Evolutionary conservation across 1,140 invertebrate species (phyloP), one percentile per base, ranked within the genome.

Genomic region (Drosophila parabipectinata): DNA sequence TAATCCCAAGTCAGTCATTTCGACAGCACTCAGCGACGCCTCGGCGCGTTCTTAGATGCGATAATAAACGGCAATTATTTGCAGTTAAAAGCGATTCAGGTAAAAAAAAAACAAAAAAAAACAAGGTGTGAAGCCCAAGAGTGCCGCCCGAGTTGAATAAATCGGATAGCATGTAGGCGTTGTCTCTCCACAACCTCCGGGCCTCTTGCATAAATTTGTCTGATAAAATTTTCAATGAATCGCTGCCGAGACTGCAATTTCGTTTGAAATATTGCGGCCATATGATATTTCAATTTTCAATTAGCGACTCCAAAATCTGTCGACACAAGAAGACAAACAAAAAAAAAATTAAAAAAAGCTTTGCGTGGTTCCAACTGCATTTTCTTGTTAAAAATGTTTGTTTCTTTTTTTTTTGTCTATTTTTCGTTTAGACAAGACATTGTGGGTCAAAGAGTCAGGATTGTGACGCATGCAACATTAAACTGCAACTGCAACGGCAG

Each of bases 241-340:
- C 37, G 48, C 53, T 72, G 59, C 58, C 51, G 66, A 44, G 24
- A 53, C 66, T 77, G 73, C 64, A 69, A 51, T 72, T 71, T 63
- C 48, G 64, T 77, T 85, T 68, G 58, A 82, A 83, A 78, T 72
- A 58, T 68, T 74, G 73, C 82, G 62, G 69, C 45, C 67, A 67
- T 85, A 73, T 84, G 77, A 84, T 84, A 85, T 85, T 85, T 85
- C 83, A 85, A 88, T 85, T 85, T 87, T 85, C 82, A 85, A 85
- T 85, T 85, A 87, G 78, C 68, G 74, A 60, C 61, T 76, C 51
- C 34, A 75, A 74, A 64, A 74, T 52, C 71, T 72, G 68, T 73
- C 51, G 68, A 62, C 57, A 73, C 44, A 47, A 41, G 1, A 34
- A 12, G 18, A 21, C 12, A 12, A 18, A 12, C 45, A 24, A 57